These are phyloP conservation scores for Montipora cactus DNA, from an alignment of 64 coral and sea anemone genomes.

Conservation along the genomic window DNA sequence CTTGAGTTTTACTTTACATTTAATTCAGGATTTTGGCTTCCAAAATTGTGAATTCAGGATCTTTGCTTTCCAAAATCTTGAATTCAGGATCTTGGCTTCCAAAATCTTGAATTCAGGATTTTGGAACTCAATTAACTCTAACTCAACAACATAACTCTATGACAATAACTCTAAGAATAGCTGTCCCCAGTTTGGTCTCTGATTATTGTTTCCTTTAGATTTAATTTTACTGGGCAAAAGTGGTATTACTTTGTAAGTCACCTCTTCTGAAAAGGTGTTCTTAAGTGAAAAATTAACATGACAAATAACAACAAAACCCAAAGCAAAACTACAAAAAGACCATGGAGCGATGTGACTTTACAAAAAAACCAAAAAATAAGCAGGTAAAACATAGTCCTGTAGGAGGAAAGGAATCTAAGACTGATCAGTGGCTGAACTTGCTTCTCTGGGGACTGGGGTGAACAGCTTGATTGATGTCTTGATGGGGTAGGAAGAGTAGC, in stretches of 20 bases:
- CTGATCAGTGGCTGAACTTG: conserved; percentile 76
- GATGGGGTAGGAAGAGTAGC: conserved; percentile 56
- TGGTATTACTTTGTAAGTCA: background rate
- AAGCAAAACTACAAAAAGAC: conserved; percentile 46
- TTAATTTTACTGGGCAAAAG: too few relatives aligned
- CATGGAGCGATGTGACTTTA: conserved; percentile 46
- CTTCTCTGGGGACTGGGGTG: background rate
- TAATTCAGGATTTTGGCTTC: too few relatives aligned
- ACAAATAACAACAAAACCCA: conserved; percentile 66
- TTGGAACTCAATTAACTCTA: too few relatives aligned
- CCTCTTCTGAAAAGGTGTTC: conserved; percentile 51
- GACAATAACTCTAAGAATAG: too few relatives aligned
- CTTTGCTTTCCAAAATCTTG: too few relatives aligned
- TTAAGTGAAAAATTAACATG: conserved; percentile 62
- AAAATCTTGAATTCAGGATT: too few relatives aligned
- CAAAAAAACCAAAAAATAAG: conserved; percentile 76
- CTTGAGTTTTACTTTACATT: too few relatives aligned
- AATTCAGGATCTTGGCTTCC: too few relatives aligned
- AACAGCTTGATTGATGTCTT: conserved; percentile 52
- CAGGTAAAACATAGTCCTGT: conserved; percentile 81
- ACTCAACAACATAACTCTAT: too few relatives aligned
- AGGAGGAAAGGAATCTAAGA: conserved; percentile 90
- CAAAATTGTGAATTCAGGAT: too few relatives aligned
- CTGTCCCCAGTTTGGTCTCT: too few relatives aligned
- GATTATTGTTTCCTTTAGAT: too few relatives aligned